These are phyloP conservation scores for Platycercus adscitus DNA, from an alignment of 2,113 vertebrate species.

Conservation along the genomic window DNA sequence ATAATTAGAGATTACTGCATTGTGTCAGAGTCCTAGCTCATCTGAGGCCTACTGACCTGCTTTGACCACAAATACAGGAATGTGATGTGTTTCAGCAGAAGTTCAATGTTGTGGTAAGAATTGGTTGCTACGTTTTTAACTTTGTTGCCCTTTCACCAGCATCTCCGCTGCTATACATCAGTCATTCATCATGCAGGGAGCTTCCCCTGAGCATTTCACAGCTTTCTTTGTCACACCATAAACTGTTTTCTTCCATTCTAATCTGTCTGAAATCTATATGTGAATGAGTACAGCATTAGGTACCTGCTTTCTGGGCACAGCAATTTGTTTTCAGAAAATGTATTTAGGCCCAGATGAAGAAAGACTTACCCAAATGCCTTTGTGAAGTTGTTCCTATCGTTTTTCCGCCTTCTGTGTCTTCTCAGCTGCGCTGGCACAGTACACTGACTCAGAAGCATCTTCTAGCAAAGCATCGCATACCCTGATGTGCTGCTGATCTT, in stretches of 20 bases:
- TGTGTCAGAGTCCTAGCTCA: neutral
- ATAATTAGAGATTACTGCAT: neutral
- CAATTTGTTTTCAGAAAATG: neutral
- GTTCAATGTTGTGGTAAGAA: neutral
- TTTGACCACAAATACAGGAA: neutral
- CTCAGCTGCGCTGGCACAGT: neutral
- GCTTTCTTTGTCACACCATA: neutral
- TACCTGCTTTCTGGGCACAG: neutral
- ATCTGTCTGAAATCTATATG: neutral
- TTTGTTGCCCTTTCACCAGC: neutral
- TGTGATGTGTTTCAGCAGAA: neutral
- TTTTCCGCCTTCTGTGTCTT: neutral
- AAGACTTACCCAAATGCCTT: neutral
- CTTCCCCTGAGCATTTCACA: neutral
- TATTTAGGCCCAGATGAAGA: neutral
- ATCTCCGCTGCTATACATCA: neutral
- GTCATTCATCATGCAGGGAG: rapidly evolving
- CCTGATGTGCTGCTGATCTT: neutral
- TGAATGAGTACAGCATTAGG: neutral
- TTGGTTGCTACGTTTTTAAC: neutral
- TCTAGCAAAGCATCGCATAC: neutral
- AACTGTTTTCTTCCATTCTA: neutral
- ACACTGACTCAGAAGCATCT: neutral
- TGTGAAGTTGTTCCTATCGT: neutral
- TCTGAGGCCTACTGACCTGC: neutral